Evolutionary conservation across 2,888 invertebrate species (phyloP).

Genomic region (Pyrgus malvae): DNA sequence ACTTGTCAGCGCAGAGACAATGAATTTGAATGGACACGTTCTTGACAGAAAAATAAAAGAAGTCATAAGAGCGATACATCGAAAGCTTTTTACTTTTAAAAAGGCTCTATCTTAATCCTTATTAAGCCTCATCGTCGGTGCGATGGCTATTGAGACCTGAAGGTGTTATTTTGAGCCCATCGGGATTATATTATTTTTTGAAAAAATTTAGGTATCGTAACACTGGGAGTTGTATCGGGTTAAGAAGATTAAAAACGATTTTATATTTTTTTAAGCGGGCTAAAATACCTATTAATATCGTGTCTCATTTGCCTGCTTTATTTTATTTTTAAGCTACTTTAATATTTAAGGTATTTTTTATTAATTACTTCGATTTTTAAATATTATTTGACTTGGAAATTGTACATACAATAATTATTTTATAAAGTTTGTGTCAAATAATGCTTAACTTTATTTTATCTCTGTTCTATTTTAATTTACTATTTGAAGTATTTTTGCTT

Average conservation of each 20-base stretch:
- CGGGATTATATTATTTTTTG: slow-evolving; percentile 61
- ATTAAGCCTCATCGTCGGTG: slow-evolving; percentile 70
- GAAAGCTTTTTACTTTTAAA: slow-evolving; percentile 74
- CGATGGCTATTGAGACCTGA: slow-evolving; percentile 56
- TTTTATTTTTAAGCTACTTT: too few species aligned
- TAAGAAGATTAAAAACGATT: slow-evolving; percentile 51
- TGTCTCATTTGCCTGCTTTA: background rate
- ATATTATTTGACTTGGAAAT: too few species aligned
- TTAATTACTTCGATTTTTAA: too few species aligned
- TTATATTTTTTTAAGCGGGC: slow-evolving; percentile 3
- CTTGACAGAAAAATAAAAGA: slow-evolving; percentile 53
- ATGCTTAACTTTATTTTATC: too few species aligned
- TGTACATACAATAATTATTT: too few species aligned
- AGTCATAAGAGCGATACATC: slow-evolving; percentile 61
- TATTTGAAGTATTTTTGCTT: too few species aligned
- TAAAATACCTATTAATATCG: background rate
- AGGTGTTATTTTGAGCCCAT: slow-evolving; percentile 74
- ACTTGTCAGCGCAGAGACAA: slow-evolving; percentile 34
- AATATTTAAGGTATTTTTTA: too few species aligned
- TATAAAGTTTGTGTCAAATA: too few species aligned
- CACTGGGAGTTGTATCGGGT: slow-evolving; percentile 47
- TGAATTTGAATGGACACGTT: slow-evolving; percentile 44
- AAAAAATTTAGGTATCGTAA: slow-evolving; percentile 58
- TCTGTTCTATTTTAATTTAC: too few species aligned
- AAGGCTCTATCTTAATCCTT: slow-evolving; percentile 77